Conservation (phyloP, 1,140 invertebrate species). For the Asobara japonica region DNA sequence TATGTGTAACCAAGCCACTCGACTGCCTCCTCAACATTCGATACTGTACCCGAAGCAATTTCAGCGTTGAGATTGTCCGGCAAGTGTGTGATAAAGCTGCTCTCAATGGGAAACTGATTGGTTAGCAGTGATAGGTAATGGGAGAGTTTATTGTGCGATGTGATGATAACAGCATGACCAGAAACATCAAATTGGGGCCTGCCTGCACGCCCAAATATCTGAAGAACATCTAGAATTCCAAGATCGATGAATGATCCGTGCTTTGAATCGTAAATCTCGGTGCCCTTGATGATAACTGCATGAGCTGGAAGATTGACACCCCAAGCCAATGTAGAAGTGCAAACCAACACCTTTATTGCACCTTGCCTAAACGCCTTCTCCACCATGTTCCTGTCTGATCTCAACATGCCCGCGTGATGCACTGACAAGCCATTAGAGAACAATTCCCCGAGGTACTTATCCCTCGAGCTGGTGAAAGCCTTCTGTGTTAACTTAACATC, state of each 20-base stretch:
- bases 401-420: conserved; percentile 96
- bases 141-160: conserved; percentile 88
- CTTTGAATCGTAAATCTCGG: conserved; percentile 97
- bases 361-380: conserved; percentile 92
- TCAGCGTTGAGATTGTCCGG: conserved; percentile 99
- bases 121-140: conserved; percentile 95
- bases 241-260: conserved; percentile 95
- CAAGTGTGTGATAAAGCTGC: conserved; percentile 91
- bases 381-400: conserved; percentile 84
- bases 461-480: conserved; percentile 75
- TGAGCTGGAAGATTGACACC: conserved; percentile 99
- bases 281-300: conserved; percentile 97
- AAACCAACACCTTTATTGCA: conserved; percentile 91
- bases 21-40: conserved; percentile 94
- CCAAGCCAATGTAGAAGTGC: conserved; percentile 98
- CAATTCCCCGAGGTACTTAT: conserved; percentile 82
- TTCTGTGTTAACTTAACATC: conserved; percentile 71
- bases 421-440: conserved; percentile 91
- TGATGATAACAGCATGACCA: conserved; percentile 97
- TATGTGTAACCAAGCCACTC: conserved; percentile 99
- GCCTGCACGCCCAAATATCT: conserved; percentile 99
- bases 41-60: conserved; percentile 92
- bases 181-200: conserved; percentile 92
- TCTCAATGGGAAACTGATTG: conserved; percentile 98
- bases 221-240: conserved; percentile 96